Conservation (phyloP, 2,888 invertebrate species). For the Diarsia mendica region DNA sequence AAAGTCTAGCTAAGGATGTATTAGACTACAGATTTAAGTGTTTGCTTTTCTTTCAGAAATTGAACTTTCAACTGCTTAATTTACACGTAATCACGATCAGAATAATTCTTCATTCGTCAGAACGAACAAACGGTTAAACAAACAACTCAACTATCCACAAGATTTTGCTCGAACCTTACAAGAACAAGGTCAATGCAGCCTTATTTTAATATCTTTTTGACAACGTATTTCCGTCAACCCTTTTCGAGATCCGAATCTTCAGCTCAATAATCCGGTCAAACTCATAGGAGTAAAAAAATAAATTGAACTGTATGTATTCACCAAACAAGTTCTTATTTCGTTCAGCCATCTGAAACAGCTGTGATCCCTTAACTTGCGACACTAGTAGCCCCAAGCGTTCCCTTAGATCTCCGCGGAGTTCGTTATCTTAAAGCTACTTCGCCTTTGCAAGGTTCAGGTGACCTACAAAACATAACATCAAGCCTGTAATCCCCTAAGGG, state of each 20-base stretch:
- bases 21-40: not conserved
- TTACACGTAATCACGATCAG: not conserved
- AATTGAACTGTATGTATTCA: conserved; percentile 23
- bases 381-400: conserved; percentile 40
- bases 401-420: conserved; percentile 50
- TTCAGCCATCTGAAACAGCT: conserved; percentile 21
- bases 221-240: not conserved
- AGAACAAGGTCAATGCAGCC: not conserved
- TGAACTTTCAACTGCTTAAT: not conserved
- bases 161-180: not conserved
- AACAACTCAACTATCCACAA: not conserved
- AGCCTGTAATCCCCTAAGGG: too few relatives aligned
- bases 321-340: conserved; percentile 14
- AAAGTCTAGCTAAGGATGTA: too few relatives aligned
- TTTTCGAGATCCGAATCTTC: not conserved
- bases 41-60: not conserved
- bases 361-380: conserved; percentile 34
- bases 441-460: conserved; percentile 40
- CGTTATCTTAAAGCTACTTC: conserved; percentile 47
- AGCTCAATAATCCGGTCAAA: conserved; percentile 25
- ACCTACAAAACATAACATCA: conserved; percentile 1
- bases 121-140: not conserved
- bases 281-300: conserved; percentile 2
- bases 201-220: conserved; percentile 12
- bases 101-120: not conserved